Percentiles rank a stretch among this genome's conserved stretches.
Evolutionary conservation across 2,888 invertebrate species (phyloP).

Genomic region (Mesorhabditis belari): DNA sequence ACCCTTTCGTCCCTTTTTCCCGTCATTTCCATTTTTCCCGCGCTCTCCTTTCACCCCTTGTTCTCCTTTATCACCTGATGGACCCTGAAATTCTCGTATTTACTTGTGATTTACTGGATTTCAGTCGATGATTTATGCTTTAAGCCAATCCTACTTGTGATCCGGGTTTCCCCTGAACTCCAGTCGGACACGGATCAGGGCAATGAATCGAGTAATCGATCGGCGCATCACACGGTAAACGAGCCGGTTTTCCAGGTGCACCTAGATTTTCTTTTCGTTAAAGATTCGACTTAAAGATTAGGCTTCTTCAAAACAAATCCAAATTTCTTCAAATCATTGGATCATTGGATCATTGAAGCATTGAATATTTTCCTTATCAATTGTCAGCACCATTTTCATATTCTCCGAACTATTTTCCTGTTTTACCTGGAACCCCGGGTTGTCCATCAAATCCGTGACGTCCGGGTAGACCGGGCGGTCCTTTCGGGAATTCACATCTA

Average conservation of each 20-base stretch:
- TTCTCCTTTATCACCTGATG: conserved; percentile 36
- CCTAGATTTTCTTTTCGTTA: conserved; percentile 10
- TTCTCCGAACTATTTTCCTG: too few species aligned
- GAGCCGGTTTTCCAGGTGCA: conserved; percentile 38
- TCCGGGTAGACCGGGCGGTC: conserved; percentile 42
- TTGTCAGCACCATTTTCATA: too few species aligned
- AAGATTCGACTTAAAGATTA: neutral
- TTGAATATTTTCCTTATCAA: too few species aligned
- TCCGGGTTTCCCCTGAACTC: conserved; percentile 40
- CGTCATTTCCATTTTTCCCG: conserved; percentile 24
- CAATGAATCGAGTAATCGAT: conserved; percentile 40
- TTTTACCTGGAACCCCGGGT: conserved; percentile 26
- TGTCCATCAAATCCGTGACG: conserved; percentile 28
- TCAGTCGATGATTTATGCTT: too few species aligned
- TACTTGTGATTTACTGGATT: too few species aligned
- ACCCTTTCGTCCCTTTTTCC: conserved; percentile 8
- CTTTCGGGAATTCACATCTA: conserved; percentile 38
- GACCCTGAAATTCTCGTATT: conserved; percentile 19
- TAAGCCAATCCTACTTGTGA: conserved; percentile 13
- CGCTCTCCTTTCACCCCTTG: conserved; percentile 28
- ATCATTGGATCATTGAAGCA: too few species aligned
- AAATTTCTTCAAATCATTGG: too few species aligned
- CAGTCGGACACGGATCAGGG: conserved; percentile 46
- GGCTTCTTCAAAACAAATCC: too few species aligned
- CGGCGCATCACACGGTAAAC: conserved; percentile 46